These are phyloP conservation scores for Pachyrhynchus sulphureomaculatus DNA, from an alignment of 1,140 invertebrate species.

Conservation along the genomic window DNA sequence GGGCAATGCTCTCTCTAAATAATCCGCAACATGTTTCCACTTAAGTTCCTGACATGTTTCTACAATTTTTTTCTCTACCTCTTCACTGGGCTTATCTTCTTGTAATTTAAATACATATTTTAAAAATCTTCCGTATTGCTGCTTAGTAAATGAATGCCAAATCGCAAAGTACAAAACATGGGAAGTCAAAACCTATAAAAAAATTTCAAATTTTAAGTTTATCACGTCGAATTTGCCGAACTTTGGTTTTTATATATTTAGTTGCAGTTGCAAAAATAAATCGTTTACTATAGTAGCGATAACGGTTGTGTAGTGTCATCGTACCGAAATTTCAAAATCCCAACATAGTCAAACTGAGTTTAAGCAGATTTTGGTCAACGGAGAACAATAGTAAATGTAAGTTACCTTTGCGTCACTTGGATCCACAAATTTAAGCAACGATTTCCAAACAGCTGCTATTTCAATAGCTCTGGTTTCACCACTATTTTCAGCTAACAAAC, in stretches of 20 bases:
- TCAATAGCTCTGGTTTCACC: slow-evolving; percentile 54
- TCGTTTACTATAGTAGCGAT: too few relatives aligned
- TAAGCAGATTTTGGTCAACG: too few relatives aligned
- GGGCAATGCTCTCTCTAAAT: slow-evolving; percentile 58
- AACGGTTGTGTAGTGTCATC: too few relatives aligned
- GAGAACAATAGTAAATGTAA: too few relatives aligned
- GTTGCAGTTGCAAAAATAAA: too few relatives aligned
- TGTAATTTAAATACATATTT: slow-evolving; percentile 74
- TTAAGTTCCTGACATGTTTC: slow-evolving; percentile 65
- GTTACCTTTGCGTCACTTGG: slow-evolving; percentile 75
- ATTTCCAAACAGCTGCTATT: slow-evolving; percentile 65
- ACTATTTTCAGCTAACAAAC: slow-evolving; percentile 50
- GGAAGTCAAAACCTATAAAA: slow-evolving; percentile 34
- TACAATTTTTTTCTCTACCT: slow-evolving; percentile 71
- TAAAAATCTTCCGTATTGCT: slow-evolving; percentile 77
- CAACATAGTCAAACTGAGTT: too few relatives aligned
- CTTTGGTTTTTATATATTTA: too few relatives aligned
- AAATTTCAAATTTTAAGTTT: slow-evolving; percentile 25
- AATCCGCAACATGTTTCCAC: slow-evolving; percentile 68
- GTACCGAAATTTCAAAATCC: too few relatives aligned
- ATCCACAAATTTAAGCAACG: slow-evolving; percentile 78
- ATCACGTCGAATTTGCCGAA: too few relatives aligned
- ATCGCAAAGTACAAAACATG: slow-evolving; percentile 73
- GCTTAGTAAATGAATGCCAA: slow-evolving; percentile 76
- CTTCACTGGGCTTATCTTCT: slow-evolving; percentile 76